Evolutionary conservation across 2,888 invertebrate species (phyloP).

Genomic region (Cataglyphis cursor): DNA sequence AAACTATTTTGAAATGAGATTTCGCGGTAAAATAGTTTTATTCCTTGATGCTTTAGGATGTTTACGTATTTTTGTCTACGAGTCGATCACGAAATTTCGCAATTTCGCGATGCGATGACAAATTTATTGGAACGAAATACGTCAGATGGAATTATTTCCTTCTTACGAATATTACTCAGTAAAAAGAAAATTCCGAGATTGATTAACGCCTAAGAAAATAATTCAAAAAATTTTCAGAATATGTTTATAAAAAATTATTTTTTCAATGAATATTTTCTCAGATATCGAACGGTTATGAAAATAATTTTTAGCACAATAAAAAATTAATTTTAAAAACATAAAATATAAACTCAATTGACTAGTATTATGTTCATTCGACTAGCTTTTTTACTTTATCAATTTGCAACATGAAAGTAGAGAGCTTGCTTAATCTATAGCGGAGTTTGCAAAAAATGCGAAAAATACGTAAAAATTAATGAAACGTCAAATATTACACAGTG

Average conservation of each 20-base stretch:
- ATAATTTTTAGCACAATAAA: neutral
- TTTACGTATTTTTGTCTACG: slow-evolving; percentile 5
- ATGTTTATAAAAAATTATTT: neutral
- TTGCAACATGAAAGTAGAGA: neutral
- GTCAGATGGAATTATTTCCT: neutral
- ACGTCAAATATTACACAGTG: slow-evolving; percentile 25
- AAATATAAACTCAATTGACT: neutral
- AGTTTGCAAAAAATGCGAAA: slow-evolving; percentile 28
- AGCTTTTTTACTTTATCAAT: neutral
- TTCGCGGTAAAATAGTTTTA: neutral
- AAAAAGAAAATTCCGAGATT: neutral
- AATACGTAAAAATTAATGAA: slow-evolving; percentile 30
- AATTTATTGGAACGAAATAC: neutral
- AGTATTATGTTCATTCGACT: neutral
- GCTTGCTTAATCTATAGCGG: slow-evolving; percentile 15
- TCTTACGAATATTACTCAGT: neutral
- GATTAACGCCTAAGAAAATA: slow-evolving; percentile 2
- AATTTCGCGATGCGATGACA: neutral
- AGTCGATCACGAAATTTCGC: neutral
- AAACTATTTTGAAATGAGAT: slow-evolving; percentile 28
- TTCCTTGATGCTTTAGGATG: neutral
- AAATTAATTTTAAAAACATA: neutral
- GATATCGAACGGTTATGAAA: neutral
- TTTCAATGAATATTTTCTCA: neutral
- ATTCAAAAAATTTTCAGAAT: neutral